These are phyloP conservation scores for Psittacula cyanocephala DNA, from an alignment of 2,113 vertebrate genomes.

Conservation along the genomic window DNA sequence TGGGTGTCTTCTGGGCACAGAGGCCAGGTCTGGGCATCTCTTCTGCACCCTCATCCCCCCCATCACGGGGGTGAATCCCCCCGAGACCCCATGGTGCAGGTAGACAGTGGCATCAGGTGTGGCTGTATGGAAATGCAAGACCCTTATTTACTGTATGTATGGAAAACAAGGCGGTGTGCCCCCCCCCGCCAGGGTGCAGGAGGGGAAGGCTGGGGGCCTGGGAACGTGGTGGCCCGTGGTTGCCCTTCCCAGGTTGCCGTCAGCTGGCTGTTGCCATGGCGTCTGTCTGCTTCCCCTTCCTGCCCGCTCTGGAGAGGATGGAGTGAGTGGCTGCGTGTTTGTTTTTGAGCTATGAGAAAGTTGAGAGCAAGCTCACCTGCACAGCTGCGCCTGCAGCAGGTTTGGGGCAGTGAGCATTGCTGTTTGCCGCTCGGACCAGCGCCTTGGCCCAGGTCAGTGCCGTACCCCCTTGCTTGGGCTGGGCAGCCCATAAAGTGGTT, in stretches of 20 bases:
- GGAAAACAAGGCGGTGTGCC: neutral
- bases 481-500: accelerated
- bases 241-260: conserved; percentile 59
- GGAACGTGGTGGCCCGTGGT: conserved; percentile 11
- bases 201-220: conserved; percentile 27
- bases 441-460: neutral
- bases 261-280: conserved; percentile 34
- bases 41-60: too few species aligned
- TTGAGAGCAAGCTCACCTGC: conserved; percentile 30
- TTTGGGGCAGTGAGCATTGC: neutral
- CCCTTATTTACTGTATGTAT: neutral
- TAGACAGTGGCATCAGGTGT: neutral
- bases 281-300: conserved; percentile 47
- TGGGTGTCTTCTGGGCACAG: accelerated
- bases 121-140: neutral
- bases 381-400: neutral
- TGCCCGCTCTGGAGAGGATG: conserved; percentile 13
- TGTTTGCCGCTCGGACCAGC: accelerated
- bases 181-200: neutral
- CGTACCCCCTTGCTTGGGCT: neutral
- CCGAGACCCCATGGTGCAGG: accelerated
- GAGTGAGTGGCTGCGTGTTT: neutral
- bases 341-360: conserved; percentile 17
- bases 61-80: accelerated
- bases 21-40: neutral